These are phyloP conservation scores for Phrynocephalus versicolor DNA, from an alignment of 2,113 vertebrate species.

Conservation along the genomic window DNA sequence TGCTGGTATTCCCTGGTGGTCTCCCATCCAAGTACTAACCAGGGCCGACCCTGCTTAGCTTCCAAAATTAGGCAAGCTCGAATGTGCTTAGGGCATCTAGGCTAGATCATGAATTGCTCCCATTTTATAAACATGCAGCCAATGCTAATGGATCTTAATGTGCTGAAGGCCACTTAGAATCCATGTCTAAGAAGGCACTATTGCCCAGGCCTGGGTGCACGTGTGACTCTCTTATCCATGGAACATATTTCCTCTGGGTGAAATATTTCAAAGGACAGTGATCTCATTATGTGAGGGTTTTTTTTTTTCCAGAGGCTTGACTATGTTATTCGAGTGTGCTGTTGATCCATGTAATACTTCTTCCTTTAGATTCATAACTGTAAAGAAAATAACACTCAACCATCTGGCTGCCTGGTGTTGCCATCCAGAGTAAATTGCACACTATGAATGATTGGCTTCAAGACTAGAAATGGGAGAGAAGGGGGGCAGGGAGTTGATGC, in stretches of 20 bases:
- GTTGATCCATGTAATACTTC: conserved; percentile 28
- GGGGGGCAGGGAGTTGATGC: conserved; percentile 19
- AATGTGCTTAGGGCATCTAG: too few species aligned
- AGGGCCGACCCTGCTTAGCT: too few species aligned
- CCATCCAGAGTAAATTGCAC: conserved; percentile 31
- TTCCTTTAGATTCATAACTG: conserved; percentile 33
- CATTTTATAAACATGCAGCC: background rate
- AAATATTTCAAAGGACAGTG: background rate
- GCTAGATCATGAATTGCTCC: background rate
- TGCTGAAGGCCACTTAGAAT: background rate
- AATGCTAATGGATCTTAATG: background rate
- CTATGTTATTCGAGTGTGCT: background rate
- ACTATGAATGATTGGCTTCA: conserved; percentile 25
- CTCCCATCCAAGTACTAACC: too few species aligned
- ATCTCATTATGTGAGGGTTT: background rate
- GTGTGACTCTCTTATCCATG: background rate
- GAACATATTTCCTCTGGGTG: background rate
- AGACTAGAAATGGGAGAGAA: conserved; percentile 23
- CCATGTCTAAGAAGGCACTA: background rate
- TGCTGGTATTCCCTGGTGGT: too few species aligned
- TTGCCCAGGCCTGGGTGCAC: background rate
- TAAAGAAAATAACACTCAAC: conserved; percentile 1
- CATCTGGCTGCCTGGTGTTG: conserved; percentile 48
- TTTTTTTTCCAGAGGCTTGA: background rate
- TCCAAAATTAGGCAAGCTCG: too few species aligned